Evolutionary conservation across 2,113 vertebrate species (phyloP), one percentile per base, ranked within the genome.

Genomic region (Terrapene triunguis): DNA sequence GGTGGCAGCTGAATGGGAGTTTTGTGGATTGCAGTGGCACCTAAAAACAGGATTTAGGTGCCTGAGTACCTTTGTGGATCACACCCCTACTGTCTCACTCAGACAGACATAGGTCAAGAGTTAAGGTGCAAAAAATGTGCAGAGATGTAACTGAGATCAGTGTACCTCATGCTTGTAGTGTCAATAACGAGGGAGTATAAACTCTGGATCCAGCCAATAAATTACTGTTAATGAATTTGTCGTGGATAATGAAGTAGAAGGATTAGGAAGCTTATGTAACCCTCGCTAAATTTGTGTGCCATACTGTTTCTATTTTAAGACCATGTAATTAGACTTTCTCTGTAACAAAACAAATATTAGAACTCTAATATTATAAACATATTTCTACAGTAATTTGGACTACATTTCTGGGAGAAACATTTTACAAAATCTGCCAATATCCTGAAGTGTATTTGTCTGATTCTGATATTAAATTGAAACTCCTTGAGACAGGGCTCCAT

Each of bases 271-370:
- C 38, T 97, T 96, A 92, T 53, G 44, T 96, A 96, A 96, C 13
- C 32, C 38, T 83, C 19, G 8, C 78, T 87, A 90, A 95, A 92
- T 9, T 48, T 90, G 38, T 42, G 38, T 69, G 83, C 53, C 53
- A 14, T 78, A 87, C 83, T 17, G 0, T 54, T 93, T 83, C 90
- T 96, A 55, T 96, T 95, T 95, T 96, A 88, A 93, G 93, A 89
- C 32, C 13, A 5, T 88, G 1, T 5, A 47, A 96, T 91, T 88
- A 90, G 93, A 94, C 44, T 80, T 65, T 50, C 29, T n/a, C 22
- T 17, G 22, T 22, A 74, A 57, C 19, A 29, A 76, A 82, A 72
- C n/a, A 72, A 38, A 72, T 72, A 69, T 69, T 69, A 72, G n/a
- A 44, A 16, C 65, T 38, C 35, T 92, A 96, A 79, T 53, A 69